Evolutionary conservation across 2,888 invertebrate species (phyloP), one percentile per base, ranked within the genome.

Genomic region (Mesochorus sp.): DNA sequence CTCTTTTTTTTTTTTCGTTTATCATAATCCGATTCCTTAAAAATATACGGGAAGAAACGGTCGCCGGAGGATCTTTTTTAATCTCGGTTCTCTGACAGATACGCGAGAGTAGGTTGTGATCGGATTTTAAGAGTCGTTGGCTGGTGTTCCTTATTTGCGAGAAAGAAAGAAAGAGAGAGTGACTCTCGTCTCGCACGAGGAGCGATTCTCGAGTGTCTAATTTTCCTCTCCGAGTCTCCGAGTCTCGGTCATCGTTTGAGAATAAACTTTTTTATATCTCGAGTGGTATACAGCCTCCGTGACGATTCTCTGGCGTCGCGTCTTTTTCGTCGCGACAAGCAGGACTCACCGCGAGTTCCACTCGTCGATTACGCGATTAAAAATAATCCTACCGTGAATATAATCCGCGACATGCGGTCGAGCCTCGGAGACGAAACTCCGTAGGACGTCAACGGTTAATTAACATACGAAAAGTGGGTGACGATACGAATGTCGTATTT

Each of bases 241-340:
- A n/a, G 10, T 24, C 28, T 37, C 14, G 55, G 47, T 61, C 62
- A 61, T 62, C 55, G 62, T 73, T 68, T 68, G 31, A 57, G 51
- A 73, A 68, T 64, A 73, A 77, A 77, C 68, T 77, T 73, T n/a
- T n/a, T 73, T 49, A 78, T 73, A 71, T 78, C 68, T 78, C 73
- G 59, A 78, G 64, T 78, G 77, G 68, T 34, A 26, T 21, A 21
- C 4, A 10, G 37, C 64, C 34, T 4, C 10, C 1, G 34, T 37
- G 53, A 53, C 26, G 6, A 14, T 53, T 8, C 10, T 31, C 12
- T 31, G n/a, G 17, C 14, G 6, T 24, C 57, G 19, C 66, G 64
- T 57, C 53, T 24, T 37, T 47, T 31, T 47, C 49, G 47, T 47
- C 59, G 57, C 34, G 37, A 47, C 68, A 24, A 61, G 26, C 1